These are phyloP conservation scores for Microchirus variegatus DNA, from an alignment of 2,797 vertebrate genomes.

Conservation along the genomic window DNA sequence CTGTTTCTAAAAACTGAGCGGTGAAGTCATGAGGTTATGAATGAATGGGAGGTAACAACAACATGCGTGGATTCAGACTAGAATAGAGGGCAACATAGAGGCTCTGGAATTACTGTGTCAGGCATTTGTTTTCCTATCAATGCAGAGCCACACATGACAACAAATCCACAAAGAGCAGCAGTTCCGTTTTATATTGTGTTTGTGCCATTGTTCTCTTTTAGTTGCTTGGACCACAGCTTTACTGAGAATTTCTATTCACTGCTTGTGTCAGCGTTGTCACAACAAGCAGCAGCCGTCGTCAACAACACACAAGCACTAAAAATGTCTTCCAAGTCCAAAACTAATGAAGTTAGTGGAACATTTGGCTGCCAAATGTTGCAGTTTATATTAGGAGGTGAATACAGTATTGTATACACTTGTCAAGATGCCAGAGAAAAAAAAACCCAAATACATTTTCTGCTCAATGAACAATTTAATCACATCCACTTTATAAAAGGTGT, in stretches of 20 bases:
- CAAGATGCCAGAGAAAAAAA: too few species aligned
- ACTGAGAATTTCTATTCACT: neutral
- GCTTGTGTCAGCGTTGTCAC: neutral
- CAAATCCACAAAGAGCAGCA: neutral
- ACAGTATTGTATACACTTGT: too few species aligned
- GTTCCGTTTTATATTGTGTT: neutral
- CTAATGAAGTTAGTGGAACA: neutral
- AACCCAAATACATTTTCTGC: too few species aligned
- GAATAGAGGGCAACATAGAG: conserved; percentile 35
- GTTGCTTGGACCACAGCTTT: neutral
- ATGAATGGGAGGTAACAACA: conserved; percentile 22
- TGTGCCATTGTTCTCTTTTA: neutral
- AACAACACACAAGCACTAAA: neutral
- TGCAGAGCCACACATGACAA: conserved; percentile 9
- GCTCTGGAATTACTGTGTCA: conserved; percentile 25
- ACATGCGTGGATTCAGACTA: conserved; percentile 15
- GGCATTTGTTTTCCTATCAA: conserved; percentile 21
- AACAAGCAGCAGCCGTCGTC: neutral
- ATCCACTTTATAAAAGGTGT: too few species aligned
- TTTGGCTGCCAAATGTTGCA: neutral
- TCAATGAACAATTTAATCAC: too few species aligned
- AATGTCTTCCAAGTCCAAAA: neutral
- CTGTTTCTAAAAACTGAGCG: conserved; percentile 42
- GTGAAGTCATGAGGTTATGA: conserved; percentile 45
- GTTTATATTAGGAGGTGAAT: too few species aligned